Conservation (phyloP, 1,140 invertebrate genomes). For the Littorina saxatilis region DNA sequence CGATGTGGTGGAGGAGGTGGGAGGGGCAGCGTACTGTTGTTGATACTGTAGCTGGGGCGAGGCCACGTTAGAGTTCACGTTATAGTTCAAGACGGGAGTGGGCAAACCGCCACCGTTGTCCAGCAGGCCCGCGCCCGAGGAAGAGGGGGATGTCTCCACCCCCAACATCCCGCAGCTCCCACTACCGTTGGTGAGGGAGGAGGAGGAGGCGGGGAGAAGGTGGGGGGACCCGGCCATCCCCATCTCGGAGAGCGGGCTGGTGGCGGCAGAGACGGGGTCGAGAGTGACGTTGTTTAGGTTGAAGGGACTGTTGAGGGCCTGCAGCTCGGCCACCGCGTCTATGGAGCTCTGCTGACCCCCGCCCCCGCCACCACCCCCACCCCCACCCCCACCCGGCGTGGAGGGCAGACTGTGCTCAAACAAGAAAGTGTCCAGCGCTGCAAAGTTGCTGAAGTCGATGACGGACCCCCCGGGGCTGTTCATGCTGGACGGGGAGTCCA, state of each 20-base stretch:
- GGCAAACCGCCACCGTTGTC: neutral
- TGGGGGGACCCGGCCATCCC: constrained; percentile 27
- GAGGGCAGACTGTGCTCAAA: constrained; percentile 28
- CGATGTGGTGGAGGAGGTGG: neutral
- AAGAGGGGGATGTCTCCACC: neutral
- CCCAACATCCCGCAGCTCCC: neutral
- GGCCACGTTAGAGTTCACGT: neutral
- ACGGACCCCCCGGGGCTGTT: constrained; percentile 24
- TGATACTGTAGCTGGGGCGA: constrained; percentile 7
- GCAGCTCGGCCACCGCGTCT: constrained; percentile 2
- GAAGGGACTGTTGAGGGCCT: constrained; percentile 41
- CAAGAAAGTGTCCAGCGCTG: constrained; percentile 26
- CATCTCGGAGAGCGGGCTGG: constrained; percentile 30
- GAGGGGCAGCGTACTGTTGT: neutral
- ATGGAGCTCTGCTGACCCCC: neutral
- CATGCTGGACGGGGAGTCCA: constrained; percentile 30
- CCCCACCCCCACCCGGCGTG: constrained; percentile 1
- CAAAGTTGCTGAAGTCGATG: constrained; percentile 9
- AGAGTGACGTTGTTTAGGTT: neutral
- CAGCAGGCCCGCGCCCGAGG: neutral
- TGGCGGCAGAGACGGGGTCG: constrained; percentile 13
- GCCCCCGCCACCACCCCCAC: no score
- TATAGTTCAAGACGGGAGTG: constrained; percentile 1
- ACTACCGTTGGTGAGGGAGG: neutral
- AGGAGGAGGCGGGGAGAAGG: neutral